Conservation (phyloP, 2,797 vertebrate species). For the Karalla daura region DNA sequence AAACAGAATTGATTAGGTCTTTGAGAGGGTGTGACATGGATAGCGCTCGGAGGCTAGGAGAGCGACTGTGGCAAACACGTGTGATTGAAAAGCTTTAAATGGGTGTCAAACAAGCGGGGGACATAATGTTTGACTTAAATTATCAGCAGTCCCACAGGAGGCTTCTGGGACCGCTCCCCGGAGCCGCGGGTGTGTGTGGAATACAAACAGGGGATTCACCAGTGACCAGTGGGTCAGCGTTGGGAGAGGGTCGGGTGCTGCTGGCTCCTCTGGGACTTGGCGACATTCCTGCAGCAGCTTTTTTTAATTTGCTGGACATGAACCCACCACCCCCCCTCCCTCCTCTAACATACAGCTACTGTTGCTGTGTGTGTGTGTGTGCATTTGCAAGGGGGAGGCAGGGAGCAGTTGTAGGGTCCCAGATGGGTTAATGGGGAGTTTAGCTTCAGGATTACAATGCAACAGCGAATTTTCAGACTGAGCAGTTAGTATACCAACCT, state of each 20-base stretch:
- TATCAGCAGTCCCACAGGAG: conserved; percentile 78
- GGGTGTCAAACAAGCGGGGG: conserved; percentile 80
- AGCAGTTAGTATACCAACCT: conserved; percentile 88
- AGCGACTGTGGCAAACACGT: conserved; percentile 74
- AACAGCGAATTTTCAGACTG: conserved; percentile 91
- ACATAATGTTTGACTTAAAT: conserved; percentile 84
- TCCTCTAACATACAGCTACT: conserved; percentile 63
- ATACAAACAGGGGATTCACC: conserved; percentile 80
- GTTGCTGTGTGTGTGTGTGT: conserved; percentile 36
- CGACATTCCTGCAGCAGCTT: conserved; percentile 73
- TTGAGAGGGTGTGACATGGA: conserved; percentile 61
- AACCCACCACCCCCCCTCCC: conserved; percentile 5
- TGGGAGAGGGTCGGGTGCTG: conserved; percentile 48
- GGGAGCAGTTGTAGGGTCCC: conserved; percentile 81
- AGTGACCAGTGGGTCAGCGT: conserved; percentile 76
- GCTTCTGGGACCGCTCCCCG: conserved; percentile 65
- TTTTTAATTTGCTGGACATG: conserved; percentile 77
- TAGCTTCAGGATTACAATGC: conserved; percentile 98
- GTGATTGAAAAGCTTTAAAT: conserved; percentile 82
- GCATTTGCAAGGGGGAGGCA: conserved; percentile 39
- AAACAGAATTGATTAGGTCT: conserved; percentile 77
- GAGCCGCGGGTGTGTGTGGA: conserved; percentile 69
- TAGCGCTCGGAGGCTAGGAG: conserved; percentile 47
- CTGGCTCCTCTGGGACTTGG: conserved; percentile 69
- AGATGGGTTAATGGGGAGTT: conserved; percentile 96